Base-by-base conservation (phyloP, 23 tunicate species). In the Diplosoma virens region DNA sequence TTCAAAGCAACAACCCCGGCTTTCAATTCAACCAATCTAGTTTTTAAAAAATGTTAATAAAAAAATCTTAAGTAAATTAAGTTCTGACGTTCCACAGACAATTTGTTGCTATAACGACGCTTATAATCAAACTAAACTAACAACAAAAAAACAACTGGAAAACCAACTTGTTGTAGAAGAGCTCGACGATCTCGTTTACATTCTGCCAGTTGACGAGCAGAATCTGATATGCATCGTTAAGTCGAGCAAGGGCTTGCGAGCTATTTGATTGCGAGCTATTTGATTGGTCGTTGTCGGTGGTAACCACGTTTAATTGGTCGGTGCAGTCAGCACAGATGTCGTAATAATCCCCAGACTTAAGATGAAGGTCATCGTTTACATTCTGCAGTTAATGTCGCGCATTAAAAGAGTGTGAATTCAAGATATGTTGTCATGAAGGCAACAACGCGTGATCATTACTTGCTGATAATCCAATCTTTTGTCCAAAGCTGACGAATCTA, bases 381-480 rank as follows among this genome's bases (percentile, higher is more conserved):
- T 59, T 25, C 86, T 81, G 79, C 25, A 54, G 25, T 4, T 11
- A 37, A 66, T n/a, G n/a, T n/a, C n/a, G n/a, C n/a, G n/a, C n/a
- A n/a, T n/a, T n/a, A n/a, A n/a, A n/a, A n/a, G n/a, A n/a, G n/a
- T n/a, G n/a, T n/a, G n/a, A n/a, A n/a, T n/a, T n/a, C n/a, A n/a
- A n/a, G n/a, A n/a, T n/a, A n/a, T n/a, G n/a, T n/a, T n/a, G n/a
- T n/a, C n/a, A n/a, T n/a, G n/a, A n/a, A n/a, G n/a, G n/a, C n/a
- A n/a, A n/a, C n/a, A n/a, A n/a, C n/a, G n/a, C n/a, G n/a, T n/a
- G n/a, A n/a, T n/a, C n/a, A n/a, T n/a, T 36, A 86, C 92, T 36
- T 86, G 47, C 46, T 86, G 92, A 32, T 79, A 67, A 3, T 66
- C 73, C 22, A 78, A 25, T 41, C 92, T 81, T 54, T 86, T 86